Percentiles rank a stretch among this genome's conserved stretches.
Conservation (phyloP, 2,113 vertebrate genomes). For the Leptodactylus fuscus region DNA sequence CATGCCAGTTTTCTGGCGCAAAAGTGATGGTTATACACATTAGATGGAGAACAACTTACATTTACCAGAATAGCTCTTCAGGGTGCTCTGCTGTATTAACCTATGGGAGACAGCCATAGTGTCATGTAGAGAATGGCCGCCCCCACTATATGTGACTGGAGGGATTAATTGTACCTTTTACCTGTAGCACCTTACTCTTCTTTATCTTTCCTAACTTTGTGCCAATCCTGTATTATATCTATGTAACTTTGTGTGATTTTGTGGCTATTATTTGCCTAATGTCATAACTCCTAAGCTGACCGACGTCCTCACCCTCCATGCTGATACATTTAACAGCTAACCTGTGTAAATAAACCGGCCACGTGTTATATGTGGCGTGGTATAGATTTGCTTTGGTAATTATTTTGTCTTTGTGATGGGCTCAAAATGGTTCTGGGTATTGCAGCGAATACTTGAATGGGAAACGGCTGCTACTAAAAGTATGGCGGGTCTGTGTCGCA, state of each 20-base stretch:
- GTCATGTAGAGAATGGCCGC: not conserved
- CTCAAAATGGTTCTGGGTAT: too few relatives aligned
- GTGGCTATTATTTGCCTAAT: not conserved
- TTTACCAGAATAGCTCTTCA: too few relatives aligned
- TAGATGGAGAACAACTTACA: too few relatives aligned
- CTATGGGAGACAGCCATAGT: not conserved
- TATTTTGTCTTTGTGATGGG: too few relatives aligned
- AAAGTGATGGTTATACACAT: too few relatives aligned
- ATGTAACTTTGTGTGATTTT: not conserved
- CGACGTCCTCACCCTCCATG: not conserved
- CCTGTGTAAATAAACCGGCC: slow-evolving; percentile 4
- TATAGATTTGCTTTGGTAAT: not conserved
- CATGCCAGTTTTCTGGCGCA: too few relatives aligned
- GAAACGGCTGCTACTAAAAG: too few relatives aligned
- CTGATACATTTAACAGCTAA: too few relatives aligned
- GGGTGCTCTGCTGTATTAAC: too few relatives aligned
- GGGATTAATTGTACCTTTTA: not conserved
- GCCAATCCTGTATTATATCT: slow-evolving; percentile 8
- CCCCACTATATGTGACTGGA: not conserved
- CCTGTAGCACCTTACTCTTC: not conserved
- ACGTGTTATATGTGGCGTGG: not conserved
- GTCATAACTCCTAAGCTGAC: not conserved
- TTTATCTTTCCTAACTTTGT: slow-evolving; percentile 23
- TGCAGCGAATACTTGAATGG: too few relatives aligned
- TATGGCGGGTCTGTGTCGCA: too few relatives aligned